Evolutionary conservation across 2,797 vertebrate species (phyloP).

Genomic region (Crenichthys baileyi): DNA sequence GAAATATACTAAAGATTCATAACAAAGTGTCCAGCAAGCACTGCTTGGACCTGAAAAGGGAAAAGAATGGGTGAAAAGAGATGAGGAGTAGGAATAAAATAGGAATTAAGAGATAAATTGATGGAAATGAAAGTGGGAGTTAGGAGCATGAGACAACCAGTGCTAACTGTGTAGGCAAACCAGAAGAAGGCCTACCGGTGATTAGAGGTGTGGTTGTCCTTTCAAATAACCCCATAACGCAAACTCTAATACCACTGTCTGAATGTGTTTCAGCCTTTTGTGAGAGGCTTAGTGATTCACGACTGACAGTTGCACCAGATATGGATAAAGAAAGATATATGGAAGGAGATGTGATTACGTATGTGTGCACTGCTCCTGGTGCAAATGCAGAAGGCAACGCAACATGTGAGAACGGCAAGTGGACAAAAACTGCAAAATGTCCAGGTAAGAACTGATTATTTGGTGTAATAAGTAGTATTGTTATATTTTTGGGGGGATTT

Average conservation of each 20-base stretch:
- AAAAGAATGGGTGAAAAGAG: no score
- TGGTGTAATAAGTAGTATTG: no score
- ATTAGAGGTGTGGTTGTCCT: not conserved
- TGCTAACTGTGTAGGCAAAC: not conserved
- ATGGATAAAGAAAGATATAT: not conserved
- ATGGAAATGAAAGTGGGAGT: not conserved
- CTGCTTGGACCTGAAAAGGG: no score
- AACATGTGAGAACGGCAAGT: slow-evolving; percentile 4
- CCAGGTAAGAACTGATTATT: slow-evolving; percentile 6
- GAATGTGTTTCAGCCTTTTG: slow-evolving; percentile 7
- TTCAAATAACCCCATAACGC: not conserved
- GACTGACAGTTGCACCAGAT: not conserved
- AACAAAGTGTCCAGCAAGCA: no score
- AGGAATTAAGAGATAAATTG: no score
- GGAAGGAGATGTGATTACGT: not conserved
- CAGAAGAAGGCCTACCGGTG: not conserved
- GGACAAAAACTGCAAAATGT: slow-evolving; percentile 2
- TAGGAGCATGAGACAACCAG: no score
- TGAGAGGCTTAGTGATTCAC: not conserved
- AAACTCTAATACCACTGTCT: not conserved
- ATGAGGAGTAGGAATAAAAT: no score
- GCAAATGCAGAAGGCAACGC: not conserved
- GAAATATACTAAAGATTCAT: no score
- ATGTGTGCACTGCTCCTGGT: not conserved
- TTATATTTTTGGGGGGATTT: not conserved